phyloP scores from a whole-genome alignment of 1,140 invertebrate genomes.

The fruit fly (Drosophila melanogaster) region DNA sequence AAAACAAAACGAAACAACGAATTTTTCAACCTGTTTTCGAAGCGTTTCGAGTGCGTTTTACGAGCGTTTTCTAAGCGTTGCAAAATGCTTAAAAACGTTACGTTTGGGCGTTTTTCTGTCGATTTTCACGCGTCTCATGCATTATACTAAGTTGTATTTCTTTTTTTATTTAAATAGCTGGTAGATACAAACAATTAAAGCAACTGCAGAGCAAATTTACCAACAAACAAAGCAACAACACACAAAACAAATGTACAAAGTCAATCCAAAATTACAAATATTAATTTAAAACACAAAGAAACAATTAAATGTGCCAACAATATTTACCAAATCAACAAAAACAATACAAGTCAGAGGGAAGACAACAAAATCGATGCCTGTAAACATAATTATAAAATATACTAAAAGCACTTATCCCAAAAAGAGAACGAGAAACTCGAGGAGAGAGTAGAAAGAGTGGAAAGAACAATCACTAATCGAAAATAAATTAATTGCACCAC shows the following conservation, averaged over 20 bases:
- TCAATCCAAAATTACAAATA: constrained; percentile 25
- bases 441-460: constrained; percentile 24
- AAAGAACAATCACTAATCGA: constrained; percentile 18
- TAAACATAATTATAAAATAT: constrained; percentile 29
- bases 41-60: constrained; percentile 5
- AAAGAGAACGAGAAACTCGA: constrained; percentile 25
- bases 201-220: constrained; percentile 16
- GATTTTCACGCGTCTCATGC: not conserved
- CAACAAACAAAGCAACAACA: constrained; percentile 19
- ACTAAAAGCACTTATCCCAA: constrained; percentile 39
- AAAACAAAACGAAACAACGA: constrained; percentile 54
- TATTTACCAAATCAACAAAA: constrained; percentile 43
- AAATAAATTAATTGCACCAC: constrained; percentile 23
- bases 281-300: constrained; percentile 19
- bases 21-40: constrained; percentile 20
- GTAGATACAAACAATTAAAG: constrained; percentile 27
- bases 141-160: not conserved
- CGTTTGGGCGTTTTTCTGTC: constrained; percentile 2
- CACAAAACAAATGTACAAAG: constrained; percentile 52
- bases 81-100: not conserved
- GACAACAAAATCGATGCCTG: constrained; percentile 42
- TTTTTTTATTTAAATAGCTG: constrained; percentile 6
- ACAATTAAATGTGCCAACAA: constrained; percentile 44
- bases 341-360: constrained; percentile 34
- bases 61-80: constrained; percentile 12